Conservation (phyloP, 2,113 vertebrate species). For the Archilochus colubris region DNA sequence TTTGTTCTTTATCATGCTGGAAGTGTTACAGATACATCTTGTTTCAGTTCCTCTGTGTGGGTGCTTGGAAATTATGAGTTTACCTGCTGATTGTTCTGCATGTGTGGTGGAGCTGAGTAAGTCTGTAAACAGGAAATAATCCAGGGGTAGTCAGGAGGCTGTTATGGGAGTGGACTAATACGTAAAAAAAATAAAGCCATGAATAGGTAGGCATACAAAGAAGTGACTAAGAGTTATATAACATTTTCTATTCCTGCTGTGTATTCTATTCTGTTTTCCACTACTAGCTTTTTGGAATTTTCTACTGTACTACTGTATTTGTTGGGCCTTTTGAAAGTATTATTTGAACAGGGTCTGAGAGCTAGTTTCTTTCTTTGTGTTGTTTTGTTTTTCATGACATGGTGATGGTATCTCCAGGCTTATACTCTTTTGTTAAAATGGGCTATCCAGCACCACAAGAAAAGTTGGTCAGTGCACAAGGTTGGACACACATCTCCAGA, state of each 20-base stretch:
- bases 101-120: rapidly evolving
- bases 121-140: slow-evolving; percentile 14
- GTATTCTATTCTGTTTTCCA: not conserved
- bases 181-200: not conserved
- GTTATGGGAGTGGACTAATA: not conserved
- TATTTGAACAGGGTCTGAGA: not conserved
- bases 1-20: rapidly evolving
- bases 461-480: not conserved
- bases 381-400: not conserved
- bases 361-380: not conserved
- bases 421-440: not conserved
- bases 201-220: not conserved
- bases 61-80: not conserved
- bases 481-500: not conserved
- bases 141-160: not conserved
- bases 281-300: not conserved
- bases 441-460: not conserved
- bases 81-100: not conserved
- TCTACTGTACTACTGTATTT: not conserved
- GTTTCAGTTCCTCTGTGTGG: not conserved
- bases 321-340: not conserved
- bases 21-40: not conserved
- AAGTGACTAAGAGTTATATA: not conserved
- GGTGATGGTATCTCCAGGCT: not conserved
- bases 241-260: not conserved